Evolutionary conservation across 2,797 vertebrate species (phyloP).

Genomic region (Helarctos malayanus): DNA sequence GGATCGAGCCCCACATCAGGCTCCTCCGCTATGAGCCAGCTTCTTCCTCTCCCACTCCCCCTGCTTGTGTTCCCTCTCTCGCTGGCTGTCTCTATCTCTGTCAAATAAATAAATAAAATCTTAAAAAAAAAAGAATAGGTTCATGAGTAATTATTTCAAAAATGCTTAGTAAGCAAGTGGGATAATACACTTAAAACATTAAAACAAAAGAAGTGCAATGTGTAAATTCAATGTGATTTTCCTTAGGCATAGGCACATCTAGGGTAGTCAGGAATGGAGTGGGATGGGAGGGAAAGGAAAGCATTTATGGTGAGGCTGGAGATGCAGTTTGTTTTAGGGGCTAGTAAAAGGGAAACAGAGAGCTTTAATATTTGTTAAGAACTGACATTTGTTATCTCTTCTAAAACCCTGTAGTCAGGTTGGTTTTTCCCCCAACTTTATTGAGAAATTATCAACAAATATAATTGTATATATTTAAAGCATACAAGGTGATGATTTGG

Average conservation of each 20-base stretch:
- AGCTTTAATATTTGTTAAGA: conserved; percentile 60
- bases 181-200: conserved; percentile 44
- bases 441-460: not conserved
- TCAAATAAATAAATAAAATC: no score
- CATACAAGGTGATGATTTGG: not conserved
- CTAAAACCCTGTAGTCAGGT: not conserved
- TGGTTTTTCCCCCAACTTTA: not conserved
- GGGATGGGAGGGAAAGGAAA: not conserved
- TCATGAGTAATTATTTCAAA: conserved; percentile 56
- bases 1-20: no score
- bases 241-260: not conserved
- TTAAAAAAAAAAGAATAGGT: not conserved
- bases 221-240: conserved; percentile 62
- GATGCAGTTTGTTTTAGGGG: conserved; percentile 60
- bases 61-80: no score
- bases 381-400: not conserved
- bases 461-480: not conserved
- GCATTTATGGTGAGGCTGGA: not conserved
- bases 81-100: no score
- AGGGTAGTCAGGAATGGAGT: not conserved
- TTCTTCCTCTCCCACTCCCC: no score
- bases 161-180: conserved; percentile 58
- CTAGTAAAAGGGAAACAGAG: not conserved
- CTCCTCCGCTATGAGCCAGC: no score
- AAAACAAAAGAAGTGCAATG: conserved; percentile 24